phyloP scores from a whole-genome alignment of 1,140 invertebrate genomes.

The Lasioglossum albipes region DNA sequence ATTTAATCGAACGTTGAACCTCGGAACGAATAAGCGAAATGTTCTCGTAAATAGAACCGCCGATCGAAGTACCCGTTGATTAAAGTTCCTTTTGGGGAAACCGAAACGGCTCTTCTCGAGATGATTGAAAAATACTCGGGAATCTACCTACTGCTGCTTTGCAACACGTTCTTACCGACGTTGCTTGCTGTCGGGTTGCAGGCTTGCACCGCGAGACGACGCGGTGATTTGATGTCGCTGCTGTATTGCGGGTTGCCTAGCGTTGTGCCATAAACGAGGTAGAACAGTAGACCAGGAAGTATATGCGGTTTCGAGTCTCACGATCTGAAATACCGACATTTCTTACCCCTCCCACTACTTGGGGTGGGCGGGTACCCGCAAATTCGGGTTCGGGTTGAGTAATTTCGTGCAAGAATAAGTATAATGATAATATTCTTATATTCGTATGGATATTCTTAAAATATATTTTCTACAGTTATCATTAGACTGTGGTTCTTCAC shows the following conservation, averaged over 20 bases:
- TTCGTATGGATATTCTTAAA: too few species aligned
- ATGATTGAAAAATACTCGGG: background rate
- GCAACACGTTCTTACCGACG: background rate
- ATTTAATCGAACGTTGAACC: background rate
- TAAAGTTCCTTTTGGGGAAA: background rate
- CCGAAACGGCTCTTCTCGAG: background rate
- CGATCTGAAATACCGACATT: too few species aligned
- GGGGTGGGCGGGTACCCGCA: too few species aligned
- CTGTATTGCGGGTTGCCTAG: background rate
- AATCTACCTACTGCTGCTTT: conserved; percentile 1
- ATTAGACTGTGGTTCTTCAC: too few species aligned
- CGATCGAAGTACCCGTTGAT: background rate
- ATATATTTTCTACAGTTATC: too few species aligned
- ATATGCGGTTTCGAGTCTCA: too few species aligned
- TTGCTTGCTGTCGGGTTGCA: background rate
- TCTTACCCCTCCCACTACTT: too few species aligned
- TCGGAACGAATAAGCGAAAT: background rate
- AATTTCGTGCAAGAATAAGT: too few species aligned
- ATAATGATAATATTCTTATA: too few species aligned
- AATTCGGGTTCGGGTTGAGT: too few species aligned
- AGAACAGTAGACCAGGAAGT: too few species aligned
- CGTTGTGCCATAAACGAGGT: too few species aligned
- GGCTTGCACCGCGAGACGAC: background rate
- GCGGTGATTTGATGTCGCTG: conserved; percentile 10
- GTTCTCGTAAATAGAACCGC: background rate